Evolutionary conservation across 2,888 invertebrate genomes (phyloP), one percentile per base, ranked within the genome.

Genomic region (Lacanobia wlatinum): DNA sequence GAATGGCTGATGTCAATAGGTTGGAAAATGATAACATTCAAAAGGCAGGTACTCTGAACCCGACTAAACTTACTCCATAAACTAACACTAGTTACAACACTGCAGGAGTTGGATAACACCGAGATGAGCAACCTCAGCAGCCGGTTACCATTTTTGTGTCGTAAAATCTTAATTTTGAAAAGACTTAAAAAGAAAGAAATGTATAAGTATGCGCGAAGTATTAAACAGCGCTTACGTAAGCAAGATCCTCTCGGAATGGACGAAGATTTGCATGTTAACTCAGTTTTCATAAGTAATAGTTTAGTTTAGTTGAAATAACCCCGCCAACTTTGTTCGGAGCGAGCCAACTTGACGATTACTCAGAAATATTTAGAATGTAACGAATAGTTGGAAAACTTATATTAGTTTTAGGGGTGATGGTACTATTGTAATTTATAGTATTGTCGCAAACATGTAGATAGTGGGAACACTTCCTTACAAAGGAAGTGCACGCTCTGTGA

Each of bases 231-330:
- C 88, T 91, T 89, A 88, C 85, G 89, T 90, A 88, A 90, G 89
- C 87, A 87, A 87, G 87, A 89, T 90, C 89, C 87, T 84, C 88
- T 85, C 85, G 88, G 87, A 93, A 92, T 91, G 92, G 92, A 89
- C 91, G 87, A 89, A 92, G 94, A 95, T 94, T 95, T 95, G 93
- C 94, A 94, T 95, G 93, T 93, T 93, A 94, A 94, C 93, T 94
- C 90, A 87, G 92, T 93, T 94, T 93, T 92, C 92, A 92, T 94
- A 93, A 94, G 92, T 95, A 94, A 94, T 92, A 93, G 92, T 92
- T 92, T 91, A 89, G 90, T 92, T 89, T 90, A 90, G 90, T 92
- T 89, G 87, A 92, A 92, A 93, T 92, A 92, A 92, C 90, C 90
- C 88, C 86, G 82, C 83, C 82, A 93, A 92, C 89, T 93, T 92